phyloP scores from a whole-genome alignment of 2,888 invertebrate species.

The Synanthedon myopaeformis region DNA sequence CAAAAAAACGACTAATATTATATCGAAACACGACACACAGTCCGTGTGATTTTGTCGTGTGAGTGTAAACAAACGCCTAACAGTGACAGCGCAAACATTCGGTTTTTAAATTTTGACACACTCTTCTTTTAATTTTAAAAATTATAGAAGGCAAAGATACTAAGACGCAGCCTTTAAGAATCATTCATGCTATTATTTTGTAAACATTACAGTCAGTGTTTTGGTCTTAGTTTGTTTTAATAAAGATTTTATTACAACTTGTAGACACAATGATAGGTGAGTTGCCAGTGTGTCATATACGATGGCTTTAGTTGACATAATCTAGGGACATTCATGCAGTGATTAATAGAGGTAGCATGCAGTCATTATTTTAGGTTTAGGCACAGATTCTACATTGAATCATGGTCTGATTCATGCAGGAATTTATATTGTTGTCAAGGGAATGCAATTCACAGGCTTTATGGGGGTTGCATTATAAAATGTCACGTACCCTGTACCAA shows the following conservation, averaged over 20 bases:
- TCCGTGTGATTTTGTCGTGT: too few relatives aligned
- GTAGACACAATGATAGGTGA: not conserved
- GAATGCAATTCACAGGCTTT: slow-evolving; percentile 9
- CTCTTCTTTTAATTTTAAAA: too few relatives aligned
- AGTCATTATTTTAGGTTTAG: not conserved
- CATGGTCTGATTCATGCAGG: slow-evolving; percentile 29
- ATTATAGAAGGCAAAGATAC: too few relatives aligned
- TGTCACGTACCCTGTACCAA: slow-evolving; percentile 90
- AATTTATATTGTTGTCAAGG: not conserved
- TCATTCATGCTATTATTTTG: too few relatives aligned
- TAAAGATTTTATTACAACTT: not conserved
- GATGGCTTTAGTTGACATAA: not conserved
- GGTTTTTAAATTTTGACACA: too few relatives aligned
- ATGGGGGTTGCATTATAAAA: slow-evolving; percentile 25
- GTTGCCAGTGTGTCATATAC: not conserved
- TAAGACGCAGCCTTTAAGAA: too few relatives aligned
- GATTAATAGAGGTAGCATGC: not conserved
- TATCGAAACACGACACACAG: too few relatives aligned
- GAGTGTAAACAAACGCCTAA: too few relatives aligned
- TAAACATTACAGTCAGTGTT: not conserved
- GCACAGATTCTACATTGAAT: slow-evolving; percentile 12
- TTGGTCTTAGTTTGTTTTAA: not conserved
- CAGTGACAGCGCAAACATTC: too few relatives aligned
- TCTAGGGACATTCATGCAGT: slow-evolving; percentile 1
- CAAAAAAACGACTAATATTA: too few relatives aligned